Evolutionary conservation across 2,888 invertebrate species (phyloP).

Genomic region (Ecliptopera silaceata): DNA sequence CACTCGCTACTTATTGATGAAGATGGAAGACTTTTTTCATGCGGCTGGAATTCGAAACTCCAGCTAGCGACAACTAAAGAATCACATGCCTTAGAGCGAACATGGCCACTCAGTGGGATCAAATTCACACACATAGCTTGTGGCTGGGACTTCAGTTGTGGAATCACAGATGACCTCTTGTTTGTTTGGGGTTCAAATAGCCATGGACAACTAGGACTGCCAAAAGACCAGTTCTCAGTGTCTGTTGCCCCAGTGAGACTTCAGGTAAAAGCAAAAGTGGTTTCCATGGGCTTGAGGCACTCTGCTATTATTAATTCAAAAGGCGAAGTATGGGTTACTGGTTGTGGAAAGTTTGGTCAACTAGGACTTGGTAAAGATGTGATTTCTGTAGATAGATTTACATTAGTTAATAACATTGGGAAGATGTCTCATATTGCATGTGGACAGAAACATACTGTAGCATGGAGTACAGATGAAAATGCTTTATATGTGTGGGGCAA

Average conservation of each 20-base stretch:
- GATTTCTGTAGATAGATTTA: slow-evolving; percentile 65
- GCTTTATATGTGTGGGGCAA: slow-evolving; percentile 90
- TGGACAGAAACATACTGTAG: slow-evolving; percentile 91
- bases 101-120: slow-evolving; percentile 81
- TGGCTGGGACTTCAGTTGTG: slow-evolving; percentile 93
- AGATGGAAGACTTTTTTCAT: slow-evolving; percentile 87
- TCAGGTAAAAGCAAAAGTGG: slow-evolving; percentile 77
- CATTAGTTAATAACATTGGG: slow-evolving; percentile 80
- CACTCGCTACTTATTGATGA: slow-evolving; percentile 88
- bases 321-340: slow-evolving; percentile 85
- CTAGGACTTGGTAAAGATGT: slow-evolving; percentile 81
- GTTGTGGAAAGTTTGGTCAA: slow-evolving; percentile 87
- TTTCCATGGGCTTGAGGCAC: slow-evolving; percentile 88
- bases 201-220: slow-evolving; percentile 89
- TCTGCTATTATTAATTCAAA: slow-evolving; percentile 85
- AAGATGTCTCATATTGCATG: slow-evolving; percentile 86
- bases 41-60: slow-evolving; percentile 90
- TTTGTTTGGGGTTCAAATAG: slow-evolving; percentile 93
- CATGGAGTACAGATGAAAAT: slow-evolving; percentile 78
- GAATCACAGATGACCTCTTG: slow-evolving; percentile 86
- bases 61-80: slow-evolving; percentile 85
- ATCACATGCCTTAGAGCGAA: slow-evolving; percentile 83
- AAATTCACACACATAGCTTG: slow-evolving; percentile 85
- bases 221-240: slow-evolving; percentile 72
- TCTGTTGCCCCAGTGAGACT: slow-evolving; percentile 64